These are phyloP conservation scores for Cinclus mexicanus DNA, from an alignment of 2,113 vertebrate species.

Conservation along the genomic window DNA sequence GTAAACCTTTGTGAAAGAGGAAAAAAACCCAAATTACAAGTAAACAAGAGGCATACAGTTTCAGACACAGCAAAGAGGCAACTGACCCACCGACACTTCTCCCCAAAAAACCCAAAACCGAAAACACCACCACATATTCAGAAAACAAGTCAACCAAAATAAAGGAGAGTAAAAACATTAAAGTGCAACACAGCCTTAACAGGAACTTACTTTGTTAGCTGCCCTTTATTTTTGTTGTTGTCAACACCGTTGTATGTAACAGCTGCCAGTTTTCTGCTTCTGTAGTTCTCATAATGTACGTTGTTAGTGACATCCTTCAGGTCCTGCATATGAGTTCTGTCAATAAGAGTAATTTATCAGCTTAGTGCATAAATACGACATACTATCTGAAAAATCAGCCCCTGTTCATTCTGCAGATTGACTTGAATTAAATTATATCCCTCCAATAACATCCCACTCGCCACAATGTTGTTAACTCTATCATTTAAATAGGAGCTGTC, in stretches of 20 bases:
- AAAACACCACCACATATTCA: not conserved
- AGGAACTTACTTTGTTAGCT: conserved; percentile 92
- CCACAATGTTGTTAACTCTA: not conserved
- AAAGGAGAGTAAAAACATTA: not conserved
- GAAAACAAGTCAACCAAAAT: not conserved
- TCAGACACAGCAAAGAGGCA: not conserved
- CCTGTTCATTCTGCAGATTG: not conserved
- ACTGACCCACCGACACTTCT: not conserved
- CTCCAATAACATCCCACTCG: not conserved
- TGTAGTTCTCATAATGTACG: conserved; percentile 99
- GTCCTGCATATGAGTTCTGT: conserved; percentile 98
- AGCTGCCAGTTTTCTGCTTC: conserved; percentile 95
- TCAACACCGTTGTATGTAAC: conserved; percentile 97
- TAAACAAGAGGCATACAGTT: not conserved
- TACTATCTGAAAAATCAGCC: not conserved
- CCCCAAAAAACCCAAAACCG: not conserved
- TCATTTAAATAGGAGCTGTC: not conserved
- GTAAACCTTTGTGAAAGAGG: not conserved
- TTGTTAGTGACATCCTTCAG: conserved; percentile 99
- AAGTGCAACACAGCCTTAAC: not conserved
- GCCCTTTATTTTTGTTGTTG: conserved; percentile 95
- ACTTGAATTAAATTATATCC: not conserved
- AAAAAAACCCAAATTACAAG: not conserved
- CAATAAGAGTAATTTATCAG: conserved; percentile 1
- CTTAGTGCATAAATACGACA: not conserved